These are phyloP conservation scores for Parotocinclus haroldoi DNA, from an alignment of 2,797 vertebrate genomes.

Conservation along the genomic window DNA sequence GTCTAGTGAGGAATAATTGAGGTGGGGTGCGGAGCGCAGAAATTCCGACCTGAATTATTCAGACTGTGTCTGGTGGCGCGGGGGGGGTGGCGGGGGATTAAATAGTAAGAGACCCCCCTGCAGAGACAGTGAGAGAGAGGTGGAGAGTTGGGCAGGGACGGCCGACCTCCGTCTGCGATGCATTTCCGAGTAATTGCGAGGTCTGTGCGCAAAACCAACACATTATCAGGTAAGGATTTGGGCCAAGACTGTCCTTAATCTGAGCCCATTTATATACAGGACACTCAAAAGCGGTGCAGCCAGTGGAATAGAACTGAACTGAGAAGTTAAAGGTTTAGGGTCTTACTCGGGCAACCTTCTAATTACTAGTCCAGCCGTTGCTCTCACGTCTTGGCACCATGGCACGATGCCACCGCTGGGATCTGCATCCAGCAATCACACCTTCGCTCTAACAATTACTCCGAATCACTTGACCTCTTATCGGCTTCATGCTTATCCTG, in stretches of 20 bases:
- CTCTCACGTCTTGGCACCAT: constrained; percentile 34
- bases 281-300: too few species aligned
- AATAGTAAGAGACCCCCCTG: constrained; percentile 39
- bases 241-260: too few species aligned
- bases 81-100: constrained; percentile 8
- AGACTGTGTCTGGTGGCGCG: constrained; percentile 32
- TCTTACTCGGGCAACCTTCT: too few species aligned
- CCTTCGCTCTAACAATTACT: constrained; percentile 53
- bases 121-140: constrained; percentile 9
- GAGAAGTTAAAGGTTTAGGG: too few species aligned
- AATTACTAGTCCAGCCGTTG: background rate
- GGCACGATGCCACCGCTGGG: constrained; percentile 50
- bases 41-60: constrained; percentile 43
- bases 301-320: too few species aligned
- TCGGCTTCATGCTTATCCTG: constrained; percentile 34
- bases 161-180: too few species aligned
- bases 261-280: too few species aligned
- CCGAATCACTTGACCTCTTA: constrained; percentile 29
- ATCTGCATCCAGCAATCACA: constrained; percentile 59
- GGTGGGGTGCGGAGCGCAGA: constrained; percentile 25
- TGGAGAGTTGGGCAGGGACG: background rate
- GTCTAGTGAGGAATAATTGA: constrained; percentile 24
- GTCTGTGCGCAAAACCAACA: too few species aligned
- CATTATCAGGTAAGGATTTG: too few species aligned
- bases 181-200: too few species aligned